phyloP scores from a whole-genome alignment of 92 coral and sea anemone species.

The Epizoanthus ramosus region DNA sequence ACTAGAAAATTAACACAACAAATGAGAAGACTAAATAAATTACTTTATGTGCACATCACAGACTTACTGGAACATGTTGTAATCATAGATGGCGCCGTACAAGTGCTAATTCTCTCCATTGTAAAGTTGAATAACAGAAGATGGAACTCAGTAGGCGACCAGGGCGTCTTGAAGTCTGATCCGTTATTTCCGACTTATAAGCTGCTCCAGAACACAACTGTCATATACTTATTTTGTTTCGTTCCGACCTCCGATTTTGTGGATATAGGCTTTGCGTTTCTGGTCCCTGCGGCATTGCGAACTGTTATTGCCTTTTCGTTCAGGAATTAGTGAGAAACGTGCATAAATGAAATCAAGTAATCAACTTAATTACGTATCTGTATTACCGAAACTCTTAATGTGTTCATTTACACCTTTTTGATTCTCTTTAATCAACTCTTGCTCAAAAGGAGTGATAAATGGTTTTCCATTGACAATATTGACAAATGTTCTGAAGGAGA shows the following conservation, averaged over 20 bases:
- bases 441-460: conserved; percentile 35
- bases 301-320: neutral
- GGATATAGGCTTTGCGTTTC: neutral
- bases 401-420: conserved; percentile 38
- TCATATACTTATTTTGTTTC: neutral
- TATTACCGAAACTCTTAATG: neutral
- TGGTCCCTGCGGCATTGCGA: neutral
- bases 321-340: neutral
- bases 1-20: conserved; percentile 9
- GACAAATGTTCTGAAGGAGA: neutral
- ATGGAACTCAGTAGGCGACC: neutral
- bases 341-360: neutral
- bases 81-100: conserved; percentile 26
- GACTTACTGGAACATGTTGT: conserved; percentile 17
- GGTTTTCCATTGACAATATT: conserved; percentile 14
- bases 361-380: neutral
- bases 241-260: neutral
- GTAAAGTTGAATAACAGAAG: conserved; percentile 12
- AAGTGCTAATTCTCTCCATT: conserved; percentile 22
- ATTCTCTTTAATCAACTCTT: conserved; percentile 30
- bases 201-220: neutral
- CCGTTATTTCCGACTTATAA: conserved; percentile 17
- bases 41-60: conserved; percentile 30
- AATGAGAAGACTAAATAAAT: neutral
- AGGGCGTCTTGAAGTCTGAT: conserved; percentile 40